A percentile compares a stretch with the other conserved stretches of the same genome.
phyloP scores from a whole-genome alignment of 2,113 vertebrate species.

The Dasypus novemcinctus region DNA sequence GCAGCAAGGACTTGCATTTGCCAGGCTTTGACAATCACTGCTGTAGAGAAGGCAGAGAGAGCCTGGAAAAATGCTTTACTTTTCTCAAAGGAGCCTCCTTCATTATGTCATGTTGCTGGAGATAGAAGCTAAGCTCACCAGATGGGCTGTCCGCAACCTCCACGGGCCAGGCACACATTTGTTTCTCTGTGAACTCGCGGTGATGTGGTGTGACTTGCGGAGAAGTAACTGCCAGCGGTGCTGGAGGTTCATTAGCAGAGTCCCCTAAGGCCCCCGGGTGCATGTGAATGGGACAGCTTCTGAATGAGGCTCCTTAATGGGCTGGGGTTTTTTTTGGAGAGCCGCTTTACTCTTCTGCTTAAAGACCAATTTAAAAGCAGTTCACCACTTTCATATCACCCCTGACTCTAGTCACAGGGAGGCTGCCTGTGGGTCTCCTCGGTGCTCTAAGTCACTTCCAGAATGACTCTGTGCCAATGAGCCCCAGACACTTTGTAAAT shows the following conservation, averaged over 20 bases:
- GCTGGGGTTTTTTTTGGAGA: constrained; percentile 41
- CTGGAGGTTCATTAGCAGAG: constrained; percentile 75
- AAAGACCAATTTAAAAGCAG: constrained; percentile 73
- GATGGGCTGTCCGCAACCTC: constrained; percentile 58
- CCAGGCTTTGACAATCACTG: constrained; percentile 39
- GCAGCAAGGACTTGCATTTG: neutral
- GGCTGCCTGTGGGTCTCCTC: neutral
- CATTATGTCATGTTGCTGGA: constrained; percentile 58
- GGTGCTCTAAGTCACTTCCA: neutral
- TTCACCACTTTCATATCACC: constrained; percentile 60
- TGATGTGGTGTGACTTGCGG: constrained; percentile 70
- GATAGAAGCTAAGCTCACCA: constrained; percentile 39
- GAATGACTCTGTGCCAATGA: neutral
- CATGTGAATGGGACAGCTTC: constrained; percentile 57
- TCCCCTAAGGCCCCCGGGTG: constrained; percentile 55
- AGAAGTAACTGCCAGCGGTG: constrained; percentile 63
- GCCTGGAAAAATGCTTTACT: constrained; percentile 58
- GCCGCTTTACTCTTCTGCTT: constrained; percentile 45
- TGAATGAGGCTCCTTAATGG: constrained; percentile 66
- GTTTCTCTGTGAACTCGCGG: constrained; percentile 59
- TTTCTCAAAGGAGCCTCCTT: constrained; percentile 42
- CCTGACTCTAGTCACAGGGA: constrained; percentile 59
- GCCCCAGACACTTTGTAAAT: neutral
- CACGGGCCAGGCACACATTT: constrained; percentile 33
- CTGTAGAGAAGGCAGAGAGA: neutral